Evolutionary conservation across 2,797 vertebrate genomes (phyloP).

Genomic region (Pygocentrus nattereri): DNA sequence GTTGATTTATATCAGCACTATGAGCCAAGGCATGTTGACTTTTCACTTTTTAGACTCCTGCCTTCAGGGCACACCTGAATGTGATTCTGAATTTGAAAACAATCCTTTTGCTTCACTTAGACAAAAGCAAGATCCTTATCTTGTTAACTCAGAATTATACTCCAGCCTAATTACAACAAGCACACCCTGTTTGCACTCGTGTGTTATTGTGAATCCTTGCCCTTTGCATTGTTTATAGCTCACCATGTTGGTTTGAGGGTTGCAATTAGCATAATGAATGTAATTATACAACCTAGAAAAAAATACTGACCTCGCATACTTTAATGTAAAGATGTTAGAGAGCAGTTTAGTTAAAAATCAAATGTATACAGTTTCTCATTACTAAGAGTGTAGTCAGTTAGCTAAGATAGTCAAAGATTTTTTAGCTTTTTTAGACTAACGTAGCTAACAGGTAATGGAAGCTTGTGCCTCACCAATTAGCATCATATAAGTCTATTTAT

Average conservation of each 20-base stretch:
- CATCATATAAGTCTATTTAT: neutral
- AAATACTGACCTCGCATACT: neutral
- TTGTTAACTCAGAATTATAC: neutral
- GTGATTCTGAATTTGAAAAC: neutral
- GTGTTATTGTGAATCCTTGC: neutral
- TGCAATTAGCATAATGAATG: constrained; percentile 4
- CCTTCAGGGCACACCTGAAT: constrained; percentile 37
- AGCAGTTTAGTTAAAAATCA: neutral
- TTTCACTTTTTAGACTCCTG: neutral
- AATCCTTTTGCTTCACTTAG: neutral
- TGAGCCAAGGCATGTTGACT: neutral
- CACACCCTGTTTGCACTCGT: neutral
- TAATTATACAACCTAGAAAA: neutral
- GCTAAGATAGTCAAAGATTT: no score
- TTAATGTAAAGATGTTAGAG: neutral
- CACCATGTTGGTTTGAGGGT: neutral
- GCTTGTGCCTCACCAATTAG: neutral
- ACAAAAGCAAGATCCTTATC: neutral
- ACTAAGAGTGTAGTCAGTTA: no score
- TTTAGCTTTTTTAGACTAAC: neutral
- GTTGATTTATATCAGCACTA: neutral
- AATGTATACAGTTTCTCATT: neutral
- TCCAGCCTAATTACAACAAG: constrained; percentile 17
- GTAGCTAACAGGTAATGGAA: neutral
- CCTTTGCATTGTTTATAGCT: neutral